phyloP scores from a whole-genome alignment of 2,113 vertebrate species.

The Panthera tigris region DNA sequence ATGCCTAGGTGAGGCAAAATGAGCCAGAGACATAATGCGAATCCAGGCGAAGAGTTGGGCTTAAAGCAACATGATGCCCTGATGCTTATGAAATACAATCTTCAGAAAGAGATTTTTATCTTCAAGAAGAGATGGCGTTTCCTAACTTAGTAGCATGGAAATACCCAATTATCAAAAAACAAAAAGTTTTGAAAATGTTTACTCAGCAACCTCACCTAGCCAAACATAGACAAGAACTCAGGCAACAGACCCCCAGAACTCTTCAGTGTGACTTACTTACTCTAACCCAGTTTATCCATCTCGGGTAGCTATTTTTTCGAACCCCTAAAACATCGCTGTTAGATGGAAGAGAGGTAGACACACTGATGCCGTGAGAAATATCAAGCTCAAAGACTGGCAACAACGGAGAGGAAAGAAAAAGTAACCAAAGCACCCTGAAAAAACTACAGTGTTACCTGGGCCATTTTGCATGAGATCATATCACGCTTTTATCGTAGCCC shows the following conservation, averaged over 20 bases:
- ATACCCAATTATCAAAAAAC: background rate
- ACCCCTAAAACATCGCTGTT: background rate
- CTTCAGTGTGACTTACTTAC: background rate
- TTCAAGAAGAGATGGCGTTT: slow-evolving; percentile 36
- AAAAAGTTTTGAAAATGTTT: background rate
- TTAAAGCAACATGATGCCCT: background rate
- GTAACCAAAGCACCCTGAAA: background rate
- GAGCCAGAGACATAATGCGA: background rate
- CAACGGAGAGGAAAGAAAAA: background rate
- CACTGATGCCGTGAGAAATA: background rate
- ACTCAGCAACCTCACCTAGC: background rate
- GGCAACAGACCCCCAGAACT: background rate
- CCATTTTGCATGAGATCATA: background rate
- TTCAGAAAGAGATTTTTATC: slow-evolving; percentile 23
- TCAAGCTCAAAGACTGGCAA: background rate
- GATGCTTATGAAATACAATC: background rate
- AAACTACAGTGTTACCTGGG: background rate
- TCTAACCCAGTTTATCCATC: background rate
- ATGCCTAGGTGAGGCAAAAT: background rate
- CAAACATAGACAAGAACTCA: background rate
- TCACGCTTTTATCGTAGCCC: background rate
- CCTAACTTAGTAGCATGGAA: slow-evolving; percentile 30
- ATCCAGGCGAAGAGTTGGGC: background rate
- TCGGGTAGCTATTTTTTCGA: background rate
- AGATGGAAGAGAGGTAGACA: background rate